Evolutionary conservation across 2,113 vertebrate species (phyloP).

Genomic region (Caretta caretta): DNA sequence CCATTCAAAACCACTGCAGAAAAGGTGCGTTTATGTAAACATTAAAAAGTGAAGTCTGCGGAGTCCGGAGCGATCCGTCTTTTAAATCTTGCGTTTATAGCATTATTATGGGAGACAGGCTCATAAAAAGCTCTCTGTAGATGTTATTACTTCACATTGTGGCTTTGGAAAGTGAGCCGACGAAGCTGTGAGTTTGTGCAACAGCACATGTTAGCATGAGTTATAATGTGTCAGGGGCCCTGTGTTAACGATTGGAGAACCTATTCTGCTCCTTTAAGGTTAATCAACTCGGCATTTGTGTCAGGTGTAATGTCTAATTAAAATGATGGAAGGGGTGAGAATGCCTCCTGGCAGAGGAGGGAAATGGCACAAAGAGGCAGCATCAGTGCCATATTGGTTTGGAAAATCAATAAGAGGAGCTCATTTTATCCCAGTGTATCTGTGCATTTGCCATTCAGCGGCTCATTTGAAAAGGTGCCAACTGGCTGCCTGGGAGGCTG

Average conservation of each 20-base stretch:
- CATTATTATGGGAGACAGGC: slow-evolving; percentile 74
- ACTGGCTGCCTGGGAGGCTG: slow-evolving; percentile 69
- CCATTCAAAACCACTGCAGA: background rate
- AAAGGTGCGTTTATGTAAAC: slow-evolving; percentile 77
- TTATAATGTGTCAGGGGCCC: slow-evolving; percentile 82
- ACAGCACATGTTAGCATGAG: slow-evolving; percentile 79
- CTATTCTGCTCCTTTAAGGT: slow-evolving; percentile 85
- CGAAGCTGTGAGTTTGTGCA: slow-evolving; percentile 78
- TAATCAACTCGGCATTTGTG: slow-evolving; percentile 87
- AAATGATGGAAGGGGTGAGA: slow-evolving; percentile 80
- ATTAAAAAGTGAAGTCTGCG: slow-evolving; percentile 73
- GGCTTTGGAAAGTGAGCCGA: slow-evolving; percentile 67
- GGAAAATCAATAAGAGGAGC: slow-evolving; percentile 86
- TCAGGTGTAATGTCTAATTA: slow-evolving; percentile 88
- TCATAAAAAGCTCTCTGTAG: slow-evolving; percentile 78
- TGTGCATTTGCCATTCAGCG: slow-evolving; percentile 75
- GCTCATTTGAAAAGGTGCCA: slow-evolving; percentile 80
- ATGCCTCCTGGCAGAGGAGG: slow-evolving; percentile 79
- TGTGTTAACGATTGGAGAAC: slow-evolving; percentile 79
- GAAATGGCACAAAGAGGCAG: slow-evolving; percentile 80
- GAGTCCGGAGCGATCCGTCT: slow-evolving; percentile 74
- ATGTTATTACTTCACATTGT: slow-evolving; percentile 68
- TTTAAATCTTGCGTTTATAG: slow-evolving; percentile 73
- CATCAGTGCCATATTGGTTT: slow-evolving; percentile 84
- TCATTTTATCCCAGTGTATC: slow-evolving; percentile 82